These are phyloP conservation scores for Panthera tigris DNA, from an alignment of 2,113 vertebrate genomes.

Conservation along the genomic window DNA sequence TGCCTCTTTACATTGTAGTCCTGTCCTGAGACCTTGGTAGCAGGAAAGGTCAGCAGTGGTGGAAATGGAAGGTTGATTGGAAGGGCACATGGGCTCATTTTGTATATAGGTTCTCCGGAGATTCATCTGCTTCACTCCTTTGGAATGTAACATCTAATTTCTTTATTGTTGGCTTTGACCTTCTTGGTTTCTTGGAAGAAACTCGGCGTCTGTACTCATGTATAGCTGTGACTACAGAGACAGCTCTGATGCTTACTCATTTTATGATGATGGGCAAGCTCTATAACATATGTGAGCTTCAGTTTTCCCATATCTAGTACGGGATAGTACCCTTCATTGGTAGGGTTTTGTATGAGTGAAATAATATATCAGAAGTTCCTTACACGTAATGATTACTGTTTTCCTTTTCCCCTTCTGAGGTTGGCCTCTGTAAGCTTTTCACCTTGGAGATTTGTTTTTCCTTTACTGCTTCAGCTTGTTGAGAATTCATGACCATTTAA, in stretches of 20 bases:
- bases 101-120: not conserved
- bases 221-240: not conserved
- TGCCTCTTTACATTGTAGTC: not conserved
- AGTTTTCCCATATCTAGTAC: not conserved
- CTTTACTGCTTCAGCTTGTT: slow-evolving; percentile 29
- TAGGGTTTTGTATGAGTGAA: not conserved
- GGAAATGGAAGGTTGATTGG: not conserved
- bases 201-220: not conserved
- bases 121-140: not conserved
- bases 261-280: not conserved
- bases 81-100: not conserved
- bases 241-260: not conserved
- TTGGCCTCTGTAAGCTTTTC: not conserved
- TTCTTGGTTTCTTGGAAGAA: not conserved
- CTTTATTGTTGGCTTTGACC: not conserved
- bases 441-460: slow-evolving; percentile 51
- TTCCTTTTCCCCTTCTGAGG: not conserved
- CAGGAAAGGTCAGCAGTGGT: not conserved
- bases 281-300: not conserved
- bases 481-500: slow-evolving; percentile 42
- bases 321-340: not conserved
- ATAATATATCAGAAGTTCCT: not conserved
- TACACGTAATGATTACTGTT: not conserved
- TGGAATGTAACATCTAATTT: not conserved
- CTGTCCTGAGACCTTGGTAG: not conserved